phyloP scores from a whole-genome alignment of 2,113 vertebrate genomes.

The Chitala chitala region DNA sequence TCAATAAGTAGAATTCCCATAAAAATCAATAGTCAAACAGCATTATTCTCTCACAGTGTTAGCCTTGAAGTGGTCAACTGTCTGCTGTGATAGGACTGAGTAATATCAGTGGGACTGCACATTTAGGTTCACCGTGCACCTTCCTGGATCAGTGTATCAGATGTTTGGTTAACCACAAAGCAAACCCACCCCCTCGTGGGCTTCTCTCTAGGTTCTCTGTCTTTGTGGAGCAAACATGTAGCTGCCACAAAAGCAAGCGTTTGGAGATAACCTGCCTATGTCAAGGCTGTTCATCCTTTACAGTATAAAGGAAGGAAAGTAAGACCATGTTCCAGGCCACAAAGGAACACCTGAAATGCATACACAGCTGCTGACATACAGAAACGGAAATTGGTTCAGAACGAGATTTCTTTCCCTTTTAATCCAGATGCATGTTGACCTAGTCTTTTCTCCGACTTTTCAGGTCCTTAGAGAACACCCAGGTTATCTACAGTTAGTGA shows the following conservation, averaged over 20 bases:
- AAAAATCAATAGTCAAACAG: conserved; percentile 1
- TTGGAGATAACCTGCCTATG: background rate
- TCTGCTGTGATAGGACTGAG: no score
- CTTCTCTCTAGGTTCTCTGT: background rate
- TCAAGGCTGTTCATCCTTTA: background rate
- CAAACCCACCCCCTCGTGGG: background rate
- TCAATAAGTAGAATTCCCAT: conserved; percentile 2
- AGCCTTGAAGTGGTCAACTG: background rate
- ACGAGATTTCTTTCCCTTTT: no score
- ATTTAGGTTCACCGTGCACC: background rate
- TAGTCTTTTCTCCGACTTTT: background rate
- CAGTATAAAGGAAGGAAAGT: no score
- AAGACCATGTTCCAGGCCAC: no score
- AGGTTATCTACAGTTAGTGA: background rate
- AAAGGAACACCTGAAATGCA: background rate
- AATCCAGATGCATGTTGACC: no score
- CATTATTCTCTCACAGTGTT: background rate
- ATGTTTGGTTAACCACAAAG: background rate
- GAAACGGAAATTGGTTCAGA: no score
- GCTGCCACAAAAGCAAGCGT: background rate
- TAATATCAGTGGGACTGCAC: background rate
- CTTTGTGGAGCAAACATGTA: background rate
- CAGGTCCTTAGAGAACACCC: background rate
- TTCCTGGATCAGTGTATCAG: background rate
- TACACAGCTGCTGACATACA: background rate